Conservation (phyloP, 2,888 invertebrate genomes). For the Ormyrus labotus region DNA sequence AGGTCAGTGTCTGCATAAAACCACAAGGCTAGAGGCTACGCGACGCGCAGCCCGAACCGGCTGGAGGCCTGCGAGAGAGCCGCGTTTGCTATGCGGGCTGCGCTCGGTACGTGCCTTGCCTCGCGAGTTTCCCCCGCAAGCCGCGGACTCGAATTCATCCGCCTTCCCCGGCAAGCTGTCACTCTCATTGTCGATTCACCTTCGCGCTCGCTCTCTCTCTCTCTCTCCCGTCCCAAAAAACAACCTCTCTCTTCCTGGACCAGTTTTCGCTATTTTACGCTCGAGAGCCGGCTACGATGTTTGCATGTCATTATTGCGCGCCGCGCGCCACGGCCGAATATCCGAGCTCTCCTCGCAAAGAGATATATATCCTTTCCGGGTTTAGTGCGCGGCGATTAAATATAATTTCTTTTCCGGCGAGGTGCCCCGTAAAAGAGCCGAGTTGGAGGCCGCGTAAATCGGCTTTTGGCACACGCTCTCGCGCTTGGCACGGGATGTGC, state of each 20-base stretch:
- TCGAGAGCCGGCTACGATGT: slow-evolving; percentile 13
- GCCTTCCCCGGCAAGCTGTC: slow-evolving; percentile 36
- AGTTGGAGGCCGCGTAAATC: slow-evolving; percentile 45
- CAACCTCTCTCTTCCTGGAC: slow-evolving; percentile 15
- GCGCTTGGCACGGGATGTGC: slow-evolving; percentile 57
- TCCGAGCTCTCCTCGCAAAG: background rate
- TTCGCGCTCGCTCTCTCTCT: background rate
- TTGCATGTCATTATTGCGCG: slow-evolving; percentile 7
- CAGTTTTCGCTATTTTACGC: slow-evolving; percentile 20
- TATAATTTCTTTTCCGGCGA: slow-evolving; percentile 42
- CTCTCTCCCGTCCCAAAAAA: background rate
- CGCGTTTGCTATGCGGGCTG: slow-evolving; percentile 74
- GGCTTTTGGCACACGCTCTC: slow-evolving; percentile 37
- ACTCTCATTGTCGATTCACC: slow-evolving; percentile 1
- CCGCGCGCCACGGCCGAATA: background rate
- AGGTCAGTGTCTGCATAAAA: slow-evolving; percentile 76
- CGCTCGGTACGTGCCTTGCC: slow-evolving; percentile 74
- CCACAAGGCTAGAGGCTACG: slow-evolving; percentile 69
- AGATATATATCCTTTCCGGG: slow-evolving; percentile 30
- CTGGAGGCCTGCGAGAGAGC: slow-evolving; percentile 56
- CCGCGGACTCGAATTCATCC: slow-evolving; percentile 70
- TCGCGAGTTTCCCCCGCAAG: slow-evolving; percentile 65
- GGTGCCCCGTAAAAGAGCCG: slow-evolving; percentile 18
- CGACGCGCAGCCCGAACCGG: slow-evolving; percentile 58
- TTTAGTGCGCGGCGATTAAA: slow-evolving; percentile 42